Percentiles rank a stretch among this genome's conserved stretches.
phyloP scores from a whole-genome alignment of 2,113 vertebrate genomes.

The Excalfactoria chinensis region DNA sequence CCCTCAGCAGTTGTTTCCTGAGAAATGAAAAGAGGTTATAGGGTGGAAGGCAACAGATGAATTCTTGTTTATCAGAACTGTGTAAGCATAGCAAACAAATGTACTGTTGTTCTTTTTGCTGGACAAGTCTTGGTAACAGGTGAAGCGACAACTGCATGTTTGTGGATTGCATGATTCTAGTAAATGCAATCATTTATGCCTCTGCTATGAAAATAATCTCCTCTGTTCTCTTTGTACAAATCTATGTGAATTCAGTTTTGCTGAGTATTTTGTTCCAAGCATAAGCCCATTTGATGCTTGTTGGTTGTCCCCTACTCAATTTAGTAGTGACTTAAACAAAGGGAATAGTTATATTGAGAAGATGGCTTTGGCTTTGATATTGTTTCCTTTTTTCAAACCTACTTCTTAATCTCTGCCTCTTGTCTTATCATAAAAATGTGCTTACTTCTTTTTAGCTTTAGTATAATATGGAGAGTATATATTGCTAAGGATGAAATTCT shows the following conservation, averaged over 20 bases:
- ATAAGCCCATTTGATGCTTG: neutral
- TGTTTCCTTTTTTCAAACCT: neutral
- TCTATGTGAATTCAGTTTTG: neutral
- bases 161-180: neutral
- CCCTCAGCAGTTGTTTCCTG: neutral
- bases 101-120: conserved; percentile 41
- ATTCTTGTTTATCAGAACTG: neutral
- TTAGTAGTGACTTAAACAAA: neutral
- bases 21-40: neutral
- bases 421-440: neutral
- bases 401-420: neutral
- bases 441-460: neutral
- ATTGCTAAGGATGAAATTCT: neutral
- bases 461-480: neutral
- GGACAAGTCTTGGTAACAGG: conserved; percentile 17
- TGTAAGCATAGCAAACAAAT: neutral
- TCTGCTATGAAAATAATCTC: neutral
- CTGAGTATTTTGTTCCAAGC: neutral
- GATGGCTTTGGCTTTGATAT: neutral
- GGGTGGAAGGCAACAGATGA: neutral
- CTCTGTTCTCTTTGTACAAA: neutral
- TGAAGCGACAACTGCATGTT: conserved; percentile 4
- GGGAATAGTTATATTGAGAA: neutral
- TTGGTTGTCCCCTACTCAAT: neutral
- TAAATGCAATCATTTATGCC: neutral